phyloP scores from a whole-genome alignment of 2,888 invertebrate genomes.

The Acholoe squamosa region DNA sequence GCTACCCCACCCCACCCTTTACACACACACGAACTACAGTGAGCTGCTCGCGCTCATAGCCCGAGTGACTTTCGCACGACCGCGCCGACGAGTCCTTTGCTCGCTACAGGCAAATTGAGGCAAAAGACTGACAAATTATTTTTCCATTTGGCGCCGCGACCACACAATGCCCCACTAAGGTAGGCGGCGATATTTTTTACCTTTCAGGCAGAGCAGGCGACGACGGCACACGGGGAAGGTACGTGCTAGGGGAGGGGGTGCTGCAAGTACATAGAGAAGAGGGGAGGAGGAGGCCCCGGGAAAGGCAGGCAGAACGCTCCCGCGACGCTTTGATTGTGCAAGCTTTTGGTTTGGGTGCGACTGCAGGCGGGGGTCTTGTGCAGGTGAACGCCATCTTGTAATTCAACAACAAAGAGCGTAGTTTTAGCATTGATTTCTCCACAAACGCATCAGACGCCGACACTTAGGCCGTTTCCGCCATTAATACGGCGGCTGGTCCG shows the following conservation, averaged over 20 bases:
- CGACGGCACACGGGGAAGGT: not conserved
- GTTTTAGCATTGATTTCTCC: slow-evolving; percentile 51
- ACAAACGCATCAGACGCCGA: slow-evolving; percentile 54
- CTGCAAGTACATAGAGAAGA: not conserved
- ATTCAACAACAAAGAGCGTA: slow-evolving; percentile 51
- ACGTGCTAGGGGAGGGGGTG: not conserved
- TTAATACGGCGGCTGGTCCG: slow-evolving; percentile 8
- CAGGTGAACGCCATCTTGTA: slow-evolving; percentile 53
- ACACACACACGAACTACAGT: not conserved
- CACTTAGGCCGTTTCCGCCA: slow-evolving; percentile 50
- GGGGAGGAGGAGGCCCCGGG: not conserved
- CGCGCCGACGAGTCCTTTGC: slow-evolving; percentile 45
- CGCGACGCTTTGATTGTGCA: slow-evolving; percentile 41
- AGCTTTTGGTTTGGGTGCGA: slow-evolving; percentile 34
- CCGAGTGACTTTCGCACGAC: slow-evolving; percentile 43
- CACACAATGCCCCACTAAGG: slow-evolving; percentile 42
- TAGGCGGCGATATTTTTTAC: slow-evolving; percentile 6
- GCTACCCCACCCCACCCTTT: not conserved
- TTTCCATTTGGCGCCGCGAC: slow-evolving; percentile 57
- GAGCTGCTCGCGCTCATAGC: not conserved
- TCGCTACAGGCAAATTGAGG: slow-evolving; percentile 35
- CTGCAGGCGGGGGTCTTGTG: slow-evolving; percentile 34
- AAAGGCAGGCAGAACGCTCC: not conserved
- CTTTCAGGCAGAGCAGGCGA: not conserved
- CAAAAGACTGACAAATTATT: slow-evolving; percentile 60